These are phyloP conservation scores for Syrmaticus mikado DNA, from an alignment of 2,113 vertebrate genomes.

Conservation along the genomic window DNA sequence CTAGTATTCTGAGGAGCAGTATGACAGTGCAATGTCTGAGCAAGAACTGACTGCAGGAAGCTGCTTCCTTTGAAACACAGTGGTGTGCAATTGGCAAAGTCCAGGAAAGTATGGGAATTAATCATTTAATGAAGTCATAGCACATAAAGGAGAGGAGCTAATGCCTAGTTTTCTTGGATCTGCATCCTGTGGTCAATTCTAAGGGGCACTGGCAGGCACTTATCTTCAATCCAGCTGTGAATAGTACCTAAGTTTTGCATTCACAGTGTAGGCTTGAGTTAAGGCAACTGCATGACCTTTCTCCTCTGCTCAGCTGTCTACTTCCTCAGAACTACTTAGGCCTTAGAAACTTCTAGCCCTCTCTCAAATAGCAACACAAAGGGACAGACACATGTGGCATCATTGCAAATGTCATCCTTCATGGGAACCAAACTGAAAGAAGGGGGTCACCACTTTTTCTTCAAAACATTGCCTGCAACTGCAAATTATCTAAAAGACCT, in stretches of 20 bases:
- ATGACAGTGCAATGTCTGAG: neutral
- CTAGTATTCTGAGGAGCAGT: neutral
- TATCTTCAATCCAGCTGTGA: neutral
- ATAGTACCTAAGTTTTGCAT: neutral
- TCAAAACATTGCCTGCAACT: neutral
- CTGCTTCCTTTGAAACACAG: neutral
- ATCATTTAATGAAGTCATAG: neutral
- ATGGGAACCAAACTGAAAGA: neutral
- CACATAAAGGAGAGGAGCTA: neutral
- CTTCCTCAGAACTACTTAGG: neutral
- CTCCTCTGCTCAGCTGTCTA: neutral
- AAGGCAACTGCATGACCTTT: neutral
- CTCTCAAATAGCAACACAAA: neutral
- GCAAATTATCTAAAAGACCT: neutral
- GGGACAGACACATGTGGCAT: fast-evolving
- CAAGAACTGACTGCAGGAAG: neutral
- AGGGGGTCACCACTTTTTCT: neutral
- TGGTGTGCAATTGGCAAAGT: neutral
- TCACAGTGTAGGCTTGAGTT: neutral
- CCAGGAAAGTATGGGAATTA: neutral
- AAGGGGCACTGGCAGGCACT: neutral
- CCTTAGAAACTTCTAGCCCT: neutral
- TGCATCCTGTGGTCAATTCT: neutral
- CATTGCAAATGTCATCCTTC: neutral
- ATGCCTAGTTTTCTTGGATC: neutral